Conservation (phyloP, 2,797 vertebrate genomes). For the Buphagus erythrorhynchus region DNA sequence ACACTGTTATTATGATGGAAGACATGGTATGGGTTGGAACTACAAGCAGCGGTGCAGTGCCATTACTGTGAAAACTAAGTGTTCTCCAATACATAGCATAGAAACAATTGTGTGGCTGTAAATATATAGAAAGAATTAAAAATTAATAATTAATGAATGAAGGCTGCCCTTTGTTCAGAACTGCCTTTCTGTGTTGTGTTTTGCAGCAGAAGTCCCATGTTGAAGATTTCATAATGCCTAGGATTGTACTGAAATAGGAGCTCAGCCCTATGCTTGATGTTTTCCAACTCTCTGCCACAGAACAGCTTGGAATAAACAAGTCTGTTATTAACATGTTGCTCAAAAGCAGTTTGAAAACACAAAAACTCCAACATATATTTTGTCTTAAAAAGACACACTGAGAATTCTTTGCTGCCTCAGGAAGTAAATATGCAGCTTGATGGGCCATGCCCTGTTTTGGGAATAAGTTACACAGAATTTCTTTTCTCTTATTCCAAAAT, state of each 20-base stretch:
- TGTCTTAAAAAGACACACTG: background rate
- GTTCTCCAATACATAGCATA: background rate
- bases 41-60: background rate
- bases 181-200: background rate
- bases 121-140: background rate
- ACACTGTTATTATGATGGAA: background rate
- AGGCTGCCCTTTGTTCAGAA: background rate
- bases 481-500: background rate
- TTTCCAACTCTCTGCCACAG: background rate
- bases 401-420: background rate
- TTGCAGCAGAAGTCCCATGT: background rate
- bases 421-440: background rate
- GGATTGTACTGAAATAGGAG: background rate
- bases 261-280: background rate
- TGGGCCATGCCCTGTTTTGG: background rate
- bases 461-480: background rate
- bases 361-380: background rate
- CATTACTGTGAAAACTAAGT: background rate
- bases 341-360: background rate
- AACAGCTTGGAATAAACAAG: conserved; percentile 8
- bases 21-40: background rate
- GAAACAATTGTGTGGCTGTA: background rate
- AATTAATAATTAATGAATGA: background rate
- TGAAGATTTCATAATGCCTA: background rate
- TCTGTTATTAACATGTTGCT: background rate